Evolutionary conservation across 2,888 invertebrate species (phyloP).

Genomic region (Plemyria rubiginata): DNA sequence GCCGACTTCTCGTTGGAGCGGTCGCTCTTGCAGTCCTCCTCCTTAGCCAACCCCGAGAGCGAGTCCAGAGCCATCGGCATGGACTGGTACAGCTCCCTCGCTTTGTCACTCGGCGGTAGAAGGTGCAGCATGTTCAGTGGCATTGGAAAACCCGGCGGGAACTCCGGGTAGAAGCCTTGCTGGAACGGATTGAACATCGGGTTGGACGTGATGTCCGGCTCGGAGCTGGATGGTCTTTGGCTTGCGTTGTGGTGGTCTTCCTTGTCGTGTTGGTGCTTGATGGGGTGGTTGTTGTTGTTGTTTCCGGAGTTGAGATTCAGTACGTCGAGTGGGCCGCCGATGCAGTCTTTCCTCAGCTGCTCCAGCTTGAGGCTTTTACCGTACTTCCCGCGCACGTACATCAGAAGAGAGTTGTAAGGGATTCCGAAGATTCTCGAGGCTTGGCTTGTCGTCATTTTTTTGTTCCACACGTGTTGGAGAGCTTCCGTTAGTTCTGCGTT

Average conservation of each 20-base stretch:
- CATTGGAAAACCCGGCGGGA: constrained; percentile 91
- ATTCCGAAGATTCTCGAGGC: constrained; percentile 96
- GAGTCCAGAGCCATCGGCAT: constrained; percentile 85
- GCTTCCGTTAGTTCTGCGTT: constrained; percentile 96
- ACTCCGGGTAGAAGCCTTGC: constrained; percentile 93
- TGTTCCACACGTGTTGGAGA: constrained; percentile 97
- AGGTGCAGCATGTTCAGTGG: constrained; percentile 94
- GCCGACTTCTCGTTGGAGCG: constrained; percentile 86
- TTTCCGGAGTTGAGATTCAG: constrained; percentile 86
- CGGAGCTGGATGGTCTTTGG: constrained; percentile 87
- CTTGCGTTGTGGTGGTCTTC: constrained; percentile 73
- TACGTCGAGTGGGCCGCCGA: constrained; percentile 92
- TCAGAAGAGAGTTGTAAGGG: constrained; percentile 95
- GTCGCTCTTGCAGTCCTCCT: constrained; percentile 88
- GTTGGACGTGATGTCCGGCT: constrained; percentile 87
- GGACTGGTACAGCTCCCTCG: constrained; percentile 86
- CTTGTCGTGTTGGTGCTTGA: constrained; percentile 80
- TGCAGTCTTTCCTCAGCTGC: constrained; percentile 94
- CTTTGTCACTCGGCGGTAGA: constrained; percentile 91
- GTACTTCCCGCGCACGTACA: constrained; percentile 97
- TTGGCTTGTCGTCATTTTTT: constrained; percentile 97
- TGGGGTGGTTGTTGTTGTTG: constrained; percentile 84
- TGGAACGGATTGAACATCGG: constrained; percentile 91
- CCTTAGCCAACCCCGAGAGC: constrained; percentile 80
- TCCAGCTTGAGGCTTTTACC: constrained; percentile 96